Evolutionary conservation across 35 echinoderm and acorn worm genomes (phyloP), one percentile per base, ranked within the genome.

Genomic region (Apostichopus californicus): DNA sequence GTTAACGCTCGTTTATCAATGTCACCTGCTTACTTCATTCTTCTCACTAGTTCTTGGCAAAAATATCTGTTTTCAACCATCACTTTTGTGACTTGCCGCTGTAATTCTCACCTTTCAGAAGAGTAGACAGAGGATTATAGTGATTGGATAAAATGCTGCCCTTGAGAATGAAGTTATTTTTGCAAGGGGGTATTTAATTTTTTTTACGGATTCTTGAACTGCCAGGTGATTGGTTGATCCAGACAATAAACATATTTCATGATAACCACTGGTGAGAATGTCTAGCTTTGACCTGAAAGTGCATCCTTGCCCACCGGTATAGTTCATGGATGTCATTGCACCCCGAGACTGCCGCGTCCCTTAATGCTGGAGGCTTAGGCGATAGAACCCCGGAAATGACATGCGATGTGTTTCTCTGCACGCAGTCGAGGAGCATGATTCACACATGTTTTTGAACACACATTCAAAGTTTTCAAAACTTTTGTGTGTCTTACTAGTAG

Each of bases 221-320:
- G 81, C 7, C 17, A 85, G 57, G 81, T 85, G 81, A 85, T 85
- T 85, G 81, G 81, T 85, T 85, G 81, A 85, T 25, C 54, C 54
- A 58, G 9, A 85, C 56, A 85, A 85, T 85, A 85, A 85, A 85
- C 81, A 85, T 85, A 75, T 18, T 85, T 85, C 81, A 85, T 85
- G 81, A 85, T 85, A 56, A 85, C 81, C 81, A 85, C 55, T 85
- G 81, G 55, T 85, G 81, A 85, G 81, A 85, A 85, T 85, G 81
- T 85, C 81, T 85, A 59, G 81, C 81, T 56, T 85, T 58, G 54
- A 58, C 54, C 56, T 22, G 13, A 85, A 85, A 85, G 81, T 85
- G 81, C 81, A 85, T 58, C 12, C 24, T 58, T 59, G 28, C 17
- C 55, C 23, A 6, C 15, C 15, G 7, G 53, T 15, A 55, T 9